These are phyloP conservation scores for Strigamia crassipes DNA, from an alignment of 2,888 invertebrate species.

Conservation along the genomic window DNA sequence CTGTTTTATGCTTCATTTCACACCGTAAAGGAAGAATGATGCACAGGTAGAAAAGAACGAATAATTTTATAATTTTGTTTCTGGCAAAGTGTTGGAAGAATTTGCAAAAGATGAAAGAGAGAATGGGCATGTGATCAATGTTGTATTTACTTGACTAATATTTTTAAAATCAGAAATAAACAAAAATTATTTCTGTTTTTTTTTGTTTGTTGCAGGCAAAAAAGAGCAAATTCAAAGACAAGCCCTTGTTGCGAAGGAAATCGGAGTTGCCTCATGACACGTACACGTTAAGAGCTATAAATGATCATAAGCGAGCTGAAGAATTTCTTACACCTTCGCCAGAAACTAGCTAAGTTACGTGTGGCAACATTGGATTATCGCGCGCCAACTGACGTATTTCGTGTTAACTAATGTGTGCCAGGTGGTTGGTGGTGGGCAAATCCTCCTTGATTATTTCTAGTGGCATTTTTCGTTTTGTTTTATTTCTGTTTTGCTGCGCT, in stretches of 20 bases:
- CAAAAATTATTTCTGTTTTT: background rate
- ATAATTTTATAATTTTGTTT: background rate
- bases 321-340: conserved; percentile 84
- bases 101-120: background rate
- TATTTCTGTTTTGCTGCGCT: background rate
- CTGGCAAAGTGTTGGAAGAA: background rate
- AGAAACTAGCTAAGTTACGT: conserved; percentile 60
- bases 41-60: conserved; percentile 25
- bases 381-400: background rate
- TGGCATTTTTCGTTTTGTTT: background rate
- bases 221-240: conserved; percentile 74
- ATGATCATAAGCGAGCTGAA: conserved; percentile 88
- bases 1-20: background rate
- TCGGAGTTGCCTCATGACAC: conserved; percentile 94
- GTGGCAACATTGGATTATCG: background rate
- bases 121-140: background rate
- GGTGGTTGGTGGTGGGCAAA: conserved; percentile 10
- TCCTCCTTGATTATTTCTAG: background rate
- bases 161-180: background rate
- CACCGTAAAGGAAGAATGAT: conserved; percentile 45
- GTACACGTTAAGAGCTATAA: conserved; percentile 85
- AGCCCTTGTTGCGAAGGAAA: conserved; percentile 89
- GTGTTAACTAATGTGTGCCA: background rate
- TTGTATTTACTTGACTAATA: background rate
- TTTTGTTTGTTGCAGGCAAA: conserved; percentile 63